Evolutionary conservation across 2,113 vertebrate species (phyloP), one percentile per base, ranked within the genome.

Genomic region (Formicarius rufipectus): DNA sequence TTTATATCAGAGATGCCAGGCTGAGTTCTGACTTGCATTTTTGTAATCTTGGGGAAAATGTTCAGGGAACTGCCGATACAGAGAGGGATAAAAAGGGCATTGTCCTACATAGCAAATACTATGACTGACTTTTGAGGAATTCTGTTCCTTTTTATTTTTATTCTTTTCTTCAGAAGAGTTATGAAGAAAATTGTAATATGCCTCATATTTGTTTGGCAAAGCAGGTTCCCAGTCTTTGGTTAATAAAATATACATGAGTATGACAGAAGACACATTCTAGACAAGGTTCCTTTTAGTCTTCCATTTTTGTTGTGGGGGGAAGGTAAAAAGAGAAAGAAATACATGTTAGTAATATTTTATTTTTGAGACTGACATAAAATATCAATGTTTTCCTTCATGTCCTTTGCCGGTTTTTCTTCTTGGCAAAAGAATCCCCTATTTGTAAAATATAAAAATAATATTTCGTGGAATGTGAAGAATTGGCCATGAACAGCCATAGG

Each of bases 251-350:
- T 27, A n/a, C 1, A 35, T 3, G 5, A 74, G 3, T 69, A 87
- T 0, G 0, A 77, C 27, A 35, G 69, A 72, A 37, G 6, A 56
- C 4, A 30, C 9, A 56, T 90, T 84, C 28, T 50, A 81, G 21
- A 67, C 33, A 81, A 72, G 7, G 4, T 4, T 86, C 45, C 6
- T 44, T 90, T 56, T 37, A 55, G 8, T 72, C 28, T 83, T 80
- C 28, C 10, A 5, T 21, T 45, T 85, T 67, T 45, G 75, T 67
- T 50, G 49, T 50, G 0, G 0, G 10, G 1, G 3, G 9, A 14
- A 28, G n/a, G 9, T 11, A 47, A 64, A 78, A 84, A 59, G 4
- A 52, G 16, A 52, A 77, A 80, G 6, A 75, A 60, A 83, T 35
- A 27, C 2, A 22, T 40, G 6, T 66, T 93, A 42, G 15, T 23